Evolutionary conservation across 2,888 invertebrate genomes (phyloP).

Genomic region (Thalpophila matura): DNA sequence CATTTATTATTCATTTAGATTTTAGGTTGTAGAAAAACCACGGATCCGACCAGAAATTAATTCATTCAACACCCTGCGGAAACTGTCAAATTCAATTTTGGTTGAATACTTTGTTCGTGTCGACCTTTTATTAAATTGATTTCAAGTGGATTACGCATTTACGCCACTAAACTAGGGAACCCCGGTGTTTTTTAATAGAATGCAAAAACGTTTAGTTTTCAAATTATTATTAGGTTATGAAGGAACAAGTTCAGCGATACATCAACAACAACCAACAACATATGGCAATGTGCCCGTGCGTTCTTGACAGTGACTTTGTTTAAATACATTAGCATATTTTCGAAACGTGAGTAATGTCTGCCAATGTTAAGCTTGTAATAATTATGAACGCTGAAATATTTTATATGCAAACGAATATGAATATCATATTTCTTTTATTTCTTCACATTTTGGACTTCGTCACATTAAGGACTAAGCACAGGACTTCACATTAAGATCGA

Average conservation of each 20-base stretch:
- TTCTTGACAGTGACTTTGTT: conserved; percentile 65
- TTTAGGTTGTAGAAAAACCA: too few relatives aligned
- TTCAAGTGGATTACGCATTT: background rate
- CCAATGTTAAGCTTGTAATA: conserved; percentile 54
- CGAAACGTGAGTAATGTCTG: conserved; percentile 59
- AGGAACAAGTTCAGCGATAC: conserved; percentile 32
- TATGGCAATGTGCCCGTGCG: conserved; percentile 62
- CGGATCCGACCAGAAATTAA: too few relatives aligned
- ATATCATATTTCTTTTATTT: conserved; percentile 26
- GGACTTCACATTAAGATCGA: too few relatives aligned
- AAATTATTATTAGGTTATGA: conserved; percentile 16
- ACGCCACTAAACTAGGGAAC: background rate
- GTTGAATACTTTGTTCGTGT: background rate
- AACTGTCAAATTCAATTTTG: too few relatives aligned
- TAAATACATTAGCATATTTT: conserved; percentile 62
- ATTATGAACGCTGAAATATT: conserved; percentile 42
- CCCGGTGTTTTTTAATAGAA: background rate
- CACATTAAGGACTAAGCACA: too few relatives aligned
- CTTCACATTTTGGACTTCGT: too few relatives aligned
- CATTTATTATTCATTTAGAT: too few relatives aligned
- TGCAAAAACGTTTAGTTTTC: background rate
- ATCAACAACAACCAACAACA: conserved; percentile 43
- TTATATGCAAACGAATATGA: conserved; percentile 37
- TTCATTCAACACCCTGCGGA: background rate
- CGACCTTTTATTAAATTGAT: background rate